Conservation (phyloP, 2,888 invertebrate species). For the Agrotis segetum region DNA sequence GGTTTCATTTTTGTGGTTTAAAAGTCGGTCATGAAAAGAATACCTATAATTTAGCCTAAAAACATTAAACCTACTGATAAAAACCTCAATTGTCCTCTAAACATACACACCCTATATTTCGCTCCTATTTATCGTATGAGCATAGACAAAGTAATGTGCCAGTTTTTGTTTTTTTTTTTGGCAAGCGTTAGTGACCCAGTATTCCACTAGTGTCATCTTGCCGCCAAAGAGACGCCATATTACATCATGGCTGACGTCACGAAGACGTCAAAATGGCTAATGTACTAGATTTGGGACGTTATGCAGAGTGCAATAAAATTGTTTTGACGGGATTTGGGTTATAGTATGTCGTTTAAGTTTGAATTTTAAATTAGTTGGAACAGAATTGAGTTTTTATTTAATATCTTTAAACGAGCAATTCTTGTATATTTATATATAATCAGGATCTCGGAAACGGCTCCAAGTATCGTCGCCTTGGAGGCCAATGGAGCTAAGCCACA, state of each 20-base stretch:
- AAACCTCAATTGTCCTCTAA: neutral
- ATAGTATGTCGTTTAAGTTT: conserved; percentile 26
- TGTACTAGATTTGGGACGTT: conserved; percentile 1
- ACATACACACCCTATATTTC: conserved; percentile 10
- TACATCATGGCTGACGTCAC: conserved; percentile 42
- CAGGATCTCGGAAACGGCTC: too few species aligned
- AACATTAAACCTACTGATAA: conserved; percentile 6
- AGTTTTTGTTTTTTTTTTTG: conserved; percentile 43
- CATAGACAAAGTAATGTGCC: conserved; percentile 41
- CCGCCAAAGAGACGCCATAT: conserved; percentile 53
- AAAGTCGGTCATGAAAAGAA: too few species aligned
- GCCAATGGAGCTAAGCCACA: too few species aligned
- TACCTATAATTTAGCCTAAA: neutral
- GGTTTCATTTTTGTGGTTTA: too few species aligned
- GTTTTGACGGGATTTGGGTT: conserved; percentile 23
- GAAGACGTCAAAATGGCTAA: neutral
- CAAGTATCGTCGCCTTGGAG: too few species aligned
- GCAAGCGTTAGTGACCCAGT: conserved; percentile 49
- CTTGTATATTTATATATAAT: too few species aligned
- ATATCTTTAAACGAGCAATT: too few species aligned
- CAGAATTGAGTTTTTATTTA: neutral
- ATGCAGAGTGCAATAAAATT: conserved; percentile 25
- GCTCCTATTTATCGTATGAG: neutral
- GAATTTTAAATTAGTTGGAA: neutral
- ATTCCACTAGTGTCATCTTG: conserved; percentile 29